Base-by-base conservation (phyloP, 2,113 vertebrate species). In the Grammomys dolichurus region DNA sequence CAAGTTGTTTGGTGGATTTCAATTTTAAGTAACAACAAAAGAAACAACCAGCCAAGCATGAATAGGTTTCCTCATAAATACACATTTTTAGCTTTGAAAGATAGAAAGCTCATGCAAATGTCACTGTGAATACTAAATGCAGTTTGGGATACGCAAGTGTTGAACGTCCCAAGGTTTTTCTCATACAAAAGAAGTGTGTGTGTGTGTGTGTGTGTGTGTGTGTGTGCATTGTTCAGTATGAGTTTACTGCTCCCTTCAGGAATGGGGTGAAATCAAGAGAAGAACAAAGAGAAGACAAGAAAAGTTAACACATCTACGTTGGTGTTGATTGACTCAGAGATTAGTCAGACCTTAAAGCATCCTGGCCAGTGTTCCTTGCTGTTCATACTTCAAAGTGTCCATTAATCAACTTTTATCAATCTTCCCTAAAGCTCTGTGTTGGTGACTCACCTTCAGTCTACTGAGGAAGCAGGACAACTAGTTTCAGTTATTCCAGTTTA, bases 21-120 rank as follows among this genome's bases (percentile, higher is more conserved):
- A 91, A 65, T 93, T 96, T 96, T 82, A 97, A 95, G 81, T 82
- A 60, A 81, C 33, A 93, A 94, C 40, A 91, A 96, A 95, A 86
- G 77, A 93, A 96, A 93, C 9, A 94, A 36, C 22, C 43, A 94
- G 84, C 10, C 20, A 94, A 93, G 89, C 26, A 82, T 56, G 77
- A 86, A 81, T 40, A 91, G 43, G 1, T 14, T 95, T 86, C 72
- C 70, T 94, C 67, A 87, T 85, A 93, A 94, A 89, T 69, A 89
- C 26, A 92, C 33, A 89, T 67, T 67, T 92, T 92, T 95, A 96
- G 72, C 36, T 94, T 95, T 22, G 24, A 22, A 48, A 77, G 82
- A 93, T 77, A 93, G 20, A 78, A 58, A 89, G 31, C 24, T 82
- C 77, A 78, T 89, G 72, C 24, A 82, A 97, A 88, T 94, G 46